Conservation (phyloP, 2,888 invertebrate species). For the Diogma glabrata region DNA sequence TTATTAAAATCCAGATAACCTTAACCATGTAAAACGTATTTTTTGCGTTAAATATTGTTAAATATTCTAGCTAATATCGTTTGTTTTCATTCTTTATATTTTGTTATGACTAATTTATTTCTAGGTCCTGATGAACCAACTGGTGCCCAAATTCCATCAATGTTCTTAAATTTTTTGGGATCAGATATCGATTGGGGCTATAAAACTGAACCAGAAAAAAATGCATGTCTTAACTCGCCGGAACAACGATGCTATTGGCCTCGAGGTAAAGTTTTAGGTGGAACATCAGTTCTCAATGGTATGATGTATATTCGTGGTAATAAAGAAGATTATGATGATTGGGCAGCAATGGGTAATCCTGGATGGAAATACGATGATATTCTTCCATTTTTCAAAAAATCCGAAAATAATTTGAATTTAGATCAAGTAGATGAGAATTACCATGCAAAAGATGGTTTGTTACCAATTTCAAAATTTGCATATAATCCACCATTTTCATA, state of each 20-base stretch:
- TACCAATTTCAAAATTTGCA: constrained; percentile 70
- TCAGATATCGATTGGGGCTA: constrained; percentile 83
- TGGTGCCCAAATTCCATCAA: constrained; percentile 78
- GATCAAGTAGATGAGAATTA: constrained; percentile 63
- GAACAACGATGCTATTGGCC: constrained; percentile 72
- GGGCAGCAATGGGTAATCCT: constrained; percentile 74
- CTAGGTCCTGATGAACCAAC: constrained; percentile 74
- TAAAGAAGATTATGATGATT: constrained; percentile 73
- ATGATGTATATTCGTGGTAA: constrained; percentile 94
- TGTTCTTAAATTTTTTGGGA: constrained; percentile 78
- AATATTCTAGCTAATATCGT: too few relatives aligned
- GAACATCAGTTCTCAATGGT: constrained; percentile 87
- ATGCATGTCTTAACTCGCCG: constrained; percentile 61
- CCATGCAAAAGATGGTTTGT: constrained; percentile 64
- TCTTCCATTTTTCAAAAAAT: constrained; percentile 78
- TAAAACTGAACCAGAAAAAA: constrained; percentile 69
- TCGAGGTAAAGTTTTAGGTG: constrained; percentile 78
- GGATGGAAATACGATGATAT: constrained; percentile 87
- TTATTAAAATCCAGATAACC: too few relatives aligned
- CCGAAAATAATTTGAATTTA: constrained; percentile 65
- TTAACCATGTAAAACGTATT: too few relatives aligned
- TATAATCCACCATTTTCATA: constrained; percentile 73
- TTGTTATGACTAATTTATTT: too few relatives aligned
- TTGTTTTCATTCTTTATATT: too few relatives aligned
- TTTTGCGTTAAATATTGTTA: too few relatives aligned